Evolutionary conservation across 35 echinoderm and acorn worm species (phyloP), one percentile per base, ranked within the genome.

Genomic region (Holothuria glaberrima): DNA sequence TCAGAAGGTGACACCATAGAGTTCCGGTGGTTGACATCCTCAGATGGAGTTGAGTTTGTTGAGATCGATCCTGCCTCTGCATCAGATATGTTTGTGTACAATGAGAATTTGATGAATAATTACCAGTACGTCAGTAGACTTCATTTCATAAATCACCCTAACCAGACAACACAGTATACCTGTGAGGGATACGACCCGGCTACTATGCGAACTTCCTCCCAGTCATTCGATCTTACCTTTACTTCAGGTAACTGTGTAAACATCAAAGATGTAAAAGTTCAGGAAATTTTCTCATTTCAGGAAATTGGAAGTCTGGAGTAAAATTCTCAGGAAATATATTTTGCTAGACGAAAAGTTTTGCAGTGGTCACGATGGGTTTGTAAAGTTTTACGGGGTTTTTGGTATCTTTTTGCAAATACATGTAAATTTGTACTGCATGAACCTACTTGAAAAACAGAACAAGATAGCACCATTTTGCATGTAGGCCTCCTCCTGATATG

Each of bases 41-140:
- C 57, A 16, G 79, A 82, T 17, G 79, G 79, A 26, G 7, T 30
- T 19, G 18, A 29, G 9, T 82, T 58, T 33, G 46, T 24, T 9
- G 44, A 56, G 29, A 82, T 82, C n/a, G 79, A 82, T 59, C 79
- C 79, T 27, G 48, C 36, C 24, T 27, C 30, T 26, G 31, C 26
- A 4, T 48, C 41, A n/a, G 9, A 19, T 18, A 57, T 82, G 3
- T 82, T 50, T 57, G 48, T 56, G 2, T 82, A 82, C 31, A 58
- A 36, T 16, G 74, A 78, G 13, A 29, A 26, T 20, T 32, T 38
- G 34, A 22, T 57, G 22, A 82, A 82, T 60, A 26, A 33, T 18
- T 82, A 82, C 79, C 79, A 82, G 50, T 58, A 27, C 1, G 79
- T 82, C 48, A 82, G 79, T 48, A 56, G 79, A 57, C 79, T 82